Conservation (phyloP, 2,113 vertebrate species). For the Myiozetetes cayanensis region DNA sequence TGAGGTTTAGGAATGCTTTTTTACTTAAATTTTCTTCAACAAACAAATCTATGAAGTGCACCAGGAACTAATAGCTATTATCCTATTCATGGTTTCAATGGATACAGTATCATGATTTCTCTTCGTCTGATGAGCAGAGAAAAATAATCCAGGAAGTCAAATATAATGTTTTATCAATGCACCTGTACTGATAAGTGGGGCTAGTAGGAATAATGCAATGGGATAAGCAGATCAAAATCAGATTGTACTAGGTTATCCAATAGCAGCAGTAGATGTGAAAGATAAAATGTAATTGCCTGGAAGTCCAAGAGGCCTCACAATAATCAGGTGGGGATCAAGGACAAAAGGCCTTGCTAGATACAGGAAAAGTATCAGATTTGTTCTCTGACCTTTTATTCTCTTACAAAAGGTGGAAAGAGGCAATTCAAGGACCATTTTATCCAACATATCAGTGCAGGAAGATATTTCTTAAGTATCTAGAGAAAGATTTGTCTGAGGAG, state of each 20-base stretch:
- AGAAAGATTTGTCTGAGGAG: background rate
- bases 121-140: background rate
- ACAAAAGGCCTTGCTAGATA: background rate
- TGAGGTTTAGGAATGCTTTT: background rate
- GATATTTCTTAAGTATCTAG: background rate
- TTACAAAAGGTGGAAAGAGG: background rate
- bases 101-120: background rate
- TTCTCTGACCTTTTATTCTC: background rate
- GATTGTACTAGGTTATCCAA: background rate
- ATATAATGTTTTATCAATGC: background rate
- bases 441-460: background rate
- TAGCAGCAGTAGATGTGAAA: background rate
- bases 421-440: background rate
- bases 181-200: background rate
- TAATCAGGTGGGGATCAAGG: background rate
- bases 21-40: background rate
- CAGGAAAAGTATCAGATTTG: background rate
- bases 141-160: background rate
- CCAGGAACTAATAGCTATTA: background rate
- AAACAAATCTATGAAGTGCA: background rate
- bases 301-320: background rate
- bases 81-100: background rate
- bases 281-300: background rate
- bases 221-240: background rate
- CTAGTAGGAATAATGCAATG: background rate